phyloP scores from a whole-genome alignment of 2,113 vertebrate genomes.

The Zapornia atra region DNA sequence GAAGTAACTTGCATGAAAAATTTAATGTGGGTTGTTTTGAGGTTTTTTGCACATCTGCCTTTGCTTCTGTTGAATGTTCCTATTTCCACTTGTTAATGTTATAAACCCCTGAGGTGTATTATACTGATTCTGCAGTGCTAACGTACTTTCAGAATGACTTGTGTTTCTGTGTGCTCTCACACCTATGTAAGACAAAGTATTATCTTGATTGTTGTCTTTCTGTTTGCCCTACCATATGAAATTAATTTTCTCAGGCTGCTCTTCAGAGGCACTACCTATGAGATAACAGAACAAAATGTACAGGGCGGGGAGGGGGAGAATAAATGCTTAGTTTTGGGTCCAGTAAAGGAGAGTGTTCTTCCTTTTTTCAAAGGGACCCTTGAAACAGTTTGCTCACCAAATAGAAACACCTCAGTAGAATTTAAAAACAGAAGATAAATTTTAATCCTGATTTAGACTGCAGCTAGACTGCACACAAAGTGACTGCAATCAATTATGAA shows the following conservation, averaged over 20 bases:
- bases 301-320: accelerated
- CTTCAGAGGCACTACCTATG: not conserved
- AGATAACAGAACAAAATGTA: not conserved
- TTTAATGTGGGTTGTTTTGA: accelerated
- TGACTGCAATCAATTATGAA: not conserved
- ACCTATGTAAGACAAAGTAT: not conserved
- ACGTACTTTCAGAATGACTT: not conserved
- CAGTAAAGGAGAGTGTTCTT: not conserved
- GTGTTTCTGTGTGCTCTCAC: not conserved
- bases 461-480: not conserved
- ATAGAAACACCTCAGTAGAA: not conserved
- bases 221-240: not conserved
- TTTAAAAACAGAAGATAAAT: not conserved
- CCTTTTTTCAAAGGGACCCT: not conserved
- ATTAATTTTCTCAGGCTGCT: not conserved
- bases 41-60: not conserved
- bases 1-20: not conserved
- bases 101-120: not conserved
- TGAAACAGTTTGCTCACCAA: not conserved
- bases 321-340: not conserved
- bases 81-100: not conserved
- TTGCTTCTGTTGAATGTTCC: not conserved
- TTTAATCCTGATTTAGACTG: not conserved
- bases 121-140: not conserved
- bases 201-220: not conserved